phyloP scores from a whole-genome alignment of 1,140 invertebrate species.

The Theocolax elegans region DNA sequence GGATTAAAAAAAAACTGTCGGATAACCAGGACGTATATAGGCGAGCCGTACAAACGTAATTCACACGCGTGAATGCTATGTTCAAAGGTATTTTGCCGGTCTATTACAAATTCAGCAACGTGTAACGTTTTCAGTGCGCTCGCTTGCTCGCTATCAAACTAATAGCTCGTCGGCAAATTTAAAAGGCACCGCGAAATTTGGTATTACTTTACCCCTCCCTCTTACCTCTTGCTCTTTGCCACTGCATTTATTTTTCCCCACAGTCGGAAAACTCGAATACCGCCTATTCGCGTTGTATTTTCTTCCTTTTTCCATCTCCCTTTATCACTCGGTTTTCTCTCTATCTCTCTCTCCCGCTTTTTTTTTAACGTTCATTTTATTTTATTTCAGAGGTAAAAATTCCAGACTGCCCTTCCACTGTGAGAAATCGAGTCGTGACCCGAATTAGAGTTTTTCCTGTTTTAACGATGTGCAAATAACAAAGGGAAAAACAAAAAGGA shows the following conservation, averaged over 20 bases:
- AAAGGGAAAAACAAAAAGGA: no score
- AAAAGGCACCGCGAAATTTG: neutral
- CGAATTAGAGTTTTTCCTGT: neutral
- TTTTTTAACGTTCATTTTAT: neutral
- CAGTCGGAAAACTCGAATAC: neutral
- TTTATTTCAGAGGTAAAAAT: slow-evolving; percentile 15
- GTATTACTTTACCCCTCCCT: neutral
- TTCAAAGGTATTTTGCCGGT: neutral
- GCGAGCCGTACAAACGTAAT: slow-evolving; percentile 2
- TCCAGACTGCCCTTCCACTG: neutral
- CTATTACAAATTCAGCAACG: slow-evolving; percentile 10
- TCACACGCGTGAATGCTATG: neutral
- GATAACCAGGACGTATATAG: no score
- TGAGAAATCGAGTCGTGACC: slow-evolving; percentile 11
- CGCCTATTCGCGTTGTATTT: neutral
- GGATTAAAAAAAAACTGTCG: no score
- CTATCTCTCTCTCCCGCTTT: neutral
- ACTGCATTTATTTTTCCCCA: neutral
- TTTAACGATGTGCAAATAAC: neutral
- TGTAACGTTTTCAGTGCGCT: neutral
- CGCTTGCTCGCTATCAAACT: neutral
- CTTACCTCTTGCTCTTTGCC: no score
- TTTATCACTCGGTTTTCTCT: neutral
- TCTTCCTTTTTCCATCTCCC: neutral
- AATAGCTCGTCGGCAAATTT: slow-evolving; percentile 4